Evolutionary conservation across 2,113 vertebrate species (phyloP), one percentile per base, ranked within the genome.

Genomic region (Trichomycterus rosablanca): DNA sequence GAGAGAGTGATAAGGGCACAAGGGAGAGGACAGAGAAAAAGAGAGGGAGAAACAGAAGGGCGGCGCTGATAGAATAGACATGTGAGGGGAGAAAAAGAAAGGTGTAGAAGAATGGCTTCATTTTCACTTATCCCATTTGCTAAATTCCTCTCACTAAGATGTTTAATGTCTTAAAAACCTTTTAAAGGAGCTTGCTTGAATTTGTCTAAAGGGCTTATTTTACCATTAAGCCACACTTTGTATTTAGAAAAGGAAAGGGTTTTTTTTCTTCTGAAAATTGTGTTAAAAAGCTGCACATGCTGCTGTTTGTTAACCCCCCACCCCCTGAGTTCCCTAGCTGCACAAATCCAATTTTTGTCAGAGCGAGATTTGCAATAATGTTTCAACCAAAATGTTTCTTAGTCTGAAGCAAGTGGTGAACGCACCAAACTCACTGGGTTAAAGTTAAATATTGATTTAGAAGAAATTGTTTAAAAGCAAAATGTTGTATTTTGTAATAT

Each of bases 401-500:
- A 32, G 78, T 74, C 63, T 68, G 44, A 39, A 57, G 50, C 63
- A 67, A 63, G 73, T 69, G 19, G 16, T 72, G 70, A 66, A 71
- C 37, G 44, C 72, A 71, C 51, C 15, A 58, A 39, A 54, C 32
- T 71, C 67, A 67, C 76, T 76, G 76, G 73, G 63, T 68, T 60
- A 72, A 66, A 78, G 56, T 58, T 70, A 26, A 76, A 63, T 63
- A 76, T 78, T 37, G 2, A 73, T 73, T 77, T 69, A 59, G 49
- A 37, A 67, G 59, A 68, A 63, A 59, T 72, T 72, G 68, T 68
- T 44, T 43, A 57, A 16, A 44, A 40, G 24, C 62, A 68, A 67
- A 42, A 73, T 58, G 79, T 83, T 58, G 79, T 83, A 75, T 79
- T 83, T 82, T 88, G 84, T 77, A 62, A 76, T 85, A 88, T 86